Evolutionary conservation across 2,113 vertebrate species (phyloP), one percentile per base, ranked within the genome.

Genomic region (Nycticebus coucang): DNA sequence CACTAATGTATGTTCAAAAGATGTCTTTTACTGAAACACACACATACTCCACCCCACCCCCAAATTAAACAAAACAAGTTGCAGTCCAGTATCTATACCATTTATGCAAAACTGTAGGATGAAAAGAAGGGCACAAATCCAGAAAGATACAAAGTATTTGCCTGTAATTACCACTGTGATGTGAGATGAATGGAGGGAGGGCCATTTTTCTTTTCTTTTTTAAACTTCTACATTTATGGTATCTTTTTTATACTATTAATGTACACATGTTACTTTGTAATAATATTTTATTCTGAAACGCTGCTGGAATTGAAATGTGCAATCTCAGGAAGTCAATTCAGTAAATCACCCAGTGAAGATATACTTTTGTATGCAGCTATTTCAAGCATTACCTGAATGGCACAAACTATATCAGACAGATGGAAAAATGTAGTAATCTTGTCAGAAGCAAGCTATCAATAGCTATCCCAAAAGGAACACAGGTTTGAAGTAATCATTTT

Each of bases 1-100:
- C 8, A 14, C 17, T 62, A 57, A 30, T 14, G 2, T 2, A 17
- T 24, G 14, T 41, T 4, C 19, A 53, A 50, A 87, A 50, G 13
- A 22, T 15, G 6, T 50, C 72, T n/a, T 30, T 22, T 21, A 74
- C 57, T n/a, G 11, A 81, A 87, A 59, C 9, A 26, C 64, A 50
- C 21, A 82, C 53, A 2, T 0, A 24, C 17, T 18, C 12, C 0
- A 30, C 8, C 8, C 26, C 7, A 18, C 4, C 12, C 11, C 8
- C 3, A 4, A 5, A 50, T 28, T 62, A n/a, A 33, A 45, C 28
- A 55, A 15, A 37, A 64, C 5, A 30, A 26, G 8, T 1, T 53
- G 12, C 2, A 50, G 53, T 4, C 15, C 22, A 18, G 7, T 17
- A 17, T 53, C 17, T 35, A 1, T 35, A n/a, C 33, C 26, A 8